phyloP scores from a whole-genome alignment of 1,140 invertebrate species.

The Bombus soroeensis region DNA sequence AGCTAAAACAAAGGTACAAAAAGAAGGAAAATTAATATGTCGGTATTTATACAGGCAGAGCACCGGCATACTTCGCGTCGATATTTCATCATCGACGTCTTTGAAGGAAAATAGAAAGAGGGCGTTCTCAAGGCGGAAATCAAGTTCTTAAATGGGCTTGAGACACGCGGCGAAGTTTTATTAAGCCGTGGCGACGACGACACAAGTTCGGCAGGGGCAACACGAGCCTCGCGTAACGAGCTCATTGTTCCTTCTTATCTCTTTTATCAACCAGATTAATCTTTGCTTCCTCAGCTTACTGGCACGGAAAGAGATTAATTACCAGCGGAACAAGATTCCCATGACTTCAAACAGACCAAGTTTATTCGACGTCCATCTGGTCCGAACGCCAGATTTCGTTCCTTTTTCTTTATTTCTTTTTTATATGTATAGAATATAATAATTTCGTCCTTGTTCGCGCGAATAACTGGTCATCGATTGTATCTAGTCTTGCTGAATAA shows the following conservation, averaged over 20 bases:
- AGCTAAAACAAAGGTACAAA: background rate
- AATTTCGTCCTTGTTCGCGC: background rate
- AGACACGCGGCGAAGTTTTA: background rate
- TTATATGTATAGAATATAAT: background rate
- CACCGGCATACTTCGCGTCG: background rate
- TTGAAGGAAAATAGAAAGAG: background rate
- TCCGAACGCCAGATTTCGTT: background rate
- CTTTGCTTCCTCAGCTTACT: constrained; percentile 32
- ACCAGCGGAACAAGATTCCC: constrained; percentile 4
- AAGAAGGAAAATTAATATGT: background rate
- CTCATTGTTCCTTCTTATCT: constrained; percentile 66
- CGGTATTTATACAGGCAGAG: background rate
- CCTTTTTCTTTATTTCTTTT: background rate
- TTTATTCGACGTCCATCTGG: constrained; percentile 10
- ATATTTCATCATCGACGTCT: background rate
- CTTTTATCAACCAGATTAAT: constrained; percentile 64
- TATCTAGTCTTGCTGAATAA: background rate
- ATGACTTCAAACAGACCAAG: background rate
- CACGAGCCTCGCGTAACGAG: constrained; percentile 52
- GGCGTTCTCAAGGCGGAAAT: background rate
- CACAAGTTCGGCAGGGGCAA: background rate
- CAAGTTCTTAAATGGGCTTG: constrained; percentile 8
- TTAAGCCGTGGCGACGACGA: background rate
- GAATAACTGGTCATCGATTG: constrained; percentile 7
- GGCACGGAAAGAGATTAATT: constrained; percentile 56